Evolutionary conservation across 2,797 vertebrate species (phyloP).

Genomic region (Vipera latastei): DNA sequence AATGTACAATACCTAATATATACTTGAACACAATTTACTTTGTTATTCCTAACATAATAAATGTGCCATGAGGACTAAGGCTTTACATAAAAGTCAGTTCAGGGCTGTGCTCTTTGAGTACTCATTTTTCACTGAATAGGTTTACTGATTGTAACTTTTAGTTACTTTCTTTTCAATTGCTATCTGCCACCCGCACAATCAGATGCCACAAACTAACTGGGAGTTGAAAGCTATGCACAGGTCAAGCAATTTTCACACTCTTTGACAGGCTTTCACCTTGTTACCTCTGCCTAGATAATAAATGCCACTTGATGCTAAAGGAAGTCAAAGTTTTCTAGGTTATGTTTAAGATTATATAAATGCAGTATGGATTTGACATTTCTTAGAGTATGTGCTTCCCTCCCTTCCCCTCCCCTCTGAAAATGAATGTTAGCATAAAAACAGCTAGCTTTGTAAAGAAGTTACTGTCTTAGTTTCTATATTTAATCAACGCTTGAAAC

Average conservation of each 20-base stretch:
- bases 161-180: background rate
- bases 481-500: background rate
- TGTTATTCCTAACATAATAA: background rate
- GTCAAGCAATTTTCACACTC: background rate
- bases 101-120: background rate
- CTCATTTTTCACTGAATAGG: background rate
- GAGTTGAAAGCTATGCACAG: background rate
- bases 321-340: background rate
- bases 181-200: background rate
- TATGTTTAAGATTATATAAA: background rate
- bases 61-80: background rate
- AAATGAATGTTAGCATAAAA: background rate
- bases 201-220: background rate
- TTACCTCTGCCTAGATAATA: background rate
- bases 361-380: background rate
- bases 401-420: background rate
- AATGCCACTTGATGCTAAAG: background rate
- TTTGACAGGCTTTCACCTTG: background rate
- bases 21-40: background rate
- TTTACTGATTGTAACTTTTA: background rate
- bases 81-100: background rate
- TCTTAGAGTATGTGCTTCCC: background rate
- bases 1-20: background rate
- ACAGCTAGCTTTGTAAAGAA: background rate
- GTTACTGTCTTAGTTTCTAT: background rate